Evolutionary conservation across 1,140 invertebrate genomes (phyloP), one percentile per base, ranked within the genome.

Genomic region (Zaprionus gabonicus): DNA sequence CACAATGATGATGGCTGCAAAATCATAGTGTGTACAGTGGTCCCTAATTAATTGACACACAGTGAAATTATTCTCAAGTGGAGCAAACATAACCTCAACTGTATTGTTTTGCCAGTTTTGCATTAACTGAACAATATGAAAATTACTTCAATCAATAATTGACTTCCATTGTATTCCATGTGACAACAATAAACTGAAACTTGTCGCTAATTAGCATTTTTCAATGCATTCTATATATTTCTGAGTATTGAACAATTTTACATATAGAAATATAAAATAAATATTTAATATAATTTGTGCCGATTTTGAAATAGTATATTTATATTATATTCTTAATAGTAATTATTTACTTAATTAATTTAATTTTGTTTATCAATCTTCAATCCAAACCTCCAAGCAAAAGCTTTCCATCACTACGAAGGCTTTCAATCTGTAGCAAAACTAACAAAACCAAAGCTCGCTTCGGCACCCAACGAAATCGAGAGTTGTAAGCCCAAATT

Each of bases 381-480:
- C n/a, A 44, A 17, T 51, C 10, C 0, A 12, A 51, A 9, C 20
- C 3, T 13, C 20, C 9, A 10, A 12, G 7, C 23, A 25, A 41
- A 44, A 44, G 12, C 6, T 38, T 41, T 23, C 17, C 13, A 0
- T 15, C 28, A 5, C 38, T 56, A 2, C 5, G 28, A 13, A 31
- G 20, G 51, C 31, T 41, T 27, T 10, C n/a, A 36, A 17, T 56
- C 27, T 5, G 5, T 56, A 17, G 27, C 28, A 53, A 51, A 51
- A 20, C 20, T 27, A 41, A n/a, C n/a, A n/a, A 67, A 12, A 67
- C 28, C 38, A 34, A 17, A 20, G 64, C 65, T 46, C 38, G 1
- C 34, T n/a, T n/a, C n/a, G 15, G 41, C n/a, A 17, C n/a, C 6
- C 3, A 73, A 60, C 25, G n/a, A 74, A 70, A 70, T 46, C 38